A percentile compares a stretch with the other conserved stretches of the same genome.
phyloP scores from a whole-genome alignment of 2,888 invertebrate species.

The Folsomia manolachei region DNA sequence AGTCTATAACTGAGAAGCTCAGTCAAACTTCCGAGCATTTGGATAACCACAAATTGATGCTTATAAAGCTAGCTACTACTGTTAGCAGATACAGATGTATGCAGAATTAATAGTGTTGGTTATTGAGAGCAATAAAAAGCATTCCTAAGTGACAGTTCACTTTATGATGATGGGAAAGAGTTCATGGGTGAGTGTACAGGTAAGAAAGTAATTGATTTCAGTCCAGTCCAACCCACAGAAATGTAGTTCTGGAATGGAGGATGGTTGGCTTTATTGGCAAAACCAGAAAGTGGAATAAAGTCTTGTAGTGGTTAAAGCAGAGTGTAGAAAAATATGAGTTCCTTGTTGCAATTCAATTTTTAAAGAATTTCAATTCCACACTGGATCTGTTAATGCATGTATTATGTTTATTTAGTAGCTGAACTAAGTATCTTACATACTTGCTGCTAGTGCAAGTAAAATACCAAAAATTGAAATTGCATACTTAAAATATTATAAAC shows the following conservation, averaged over 20 bases:
- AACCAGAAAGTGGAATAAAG: not conserved
- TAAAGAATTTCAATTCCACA: not conserved
- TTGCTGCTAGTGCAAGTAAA: too few species aligned
- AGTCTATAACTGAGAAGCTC: too few species aligned
- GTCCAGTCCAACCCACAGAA: too few species aligned
- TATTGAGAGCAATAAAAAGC: not conserved
- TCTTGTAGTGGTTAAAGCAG: not conserved
- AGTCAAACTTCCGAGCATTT: too few species aligned
- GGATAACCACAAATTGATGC: too few species aligned
- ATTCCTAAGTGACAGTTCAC: conserved; percentile 19
- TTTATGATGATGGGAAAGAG: conserved; percentile 11
- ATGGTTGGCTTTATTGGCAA: not conserved
- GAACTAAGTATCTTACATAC: not conserved
- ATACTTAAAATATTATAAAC: too few species aligned
- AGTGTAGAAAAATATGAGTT: too few species aligned
- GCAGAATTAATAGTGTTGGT: not conserved
- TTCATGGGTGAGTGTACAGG: not conserved
- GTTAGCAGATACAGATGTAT: too few species aligned
- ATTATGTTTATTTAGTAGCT: not conserved
- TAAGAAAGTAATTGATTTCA: conserved; percentile 7
- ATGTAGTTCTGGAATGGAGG: too few species aligned
- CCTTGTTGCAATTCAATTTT: not conserved
- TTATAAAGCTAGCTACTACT: too few species aligned
- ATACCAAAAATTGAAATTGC: too few species aligned
- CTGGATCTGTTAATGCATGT: too few species aligned